These are phyloP conservation scores for Dorcus hopei DNA, from an alignment of 2,888 invertebrate genomes.

Conservation along the genomic window DNA sequence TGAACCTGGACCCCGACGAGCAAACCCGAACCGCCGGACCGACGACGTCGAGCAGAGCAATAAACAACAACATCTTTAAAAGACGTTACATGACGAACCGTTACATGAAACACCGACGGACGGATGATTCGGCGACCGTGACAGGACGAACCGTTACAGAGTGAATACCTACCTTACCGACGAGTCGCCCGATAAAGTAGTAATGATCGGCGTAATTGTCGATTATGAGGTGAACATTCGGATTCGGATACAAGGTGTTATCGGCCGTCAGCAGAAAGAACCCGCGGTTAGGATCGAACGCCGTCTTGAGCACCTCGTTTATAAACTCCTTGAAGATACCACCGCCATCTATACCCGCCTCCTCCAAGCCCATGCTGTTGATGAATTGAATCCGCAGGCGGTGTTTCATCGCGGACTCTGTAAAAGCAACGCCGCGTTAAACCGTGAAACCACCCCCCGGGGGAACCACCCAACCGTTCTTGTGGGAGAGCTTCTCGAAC, in stretches of 20 bases:
- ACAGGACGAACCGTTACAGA: neutral
- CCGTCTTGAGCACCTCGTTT: constrained; percentile 88
- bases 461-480: constrained; percentile 65
- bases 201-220: constrained; percentile 87
- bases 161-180: constrained; percentile 70
- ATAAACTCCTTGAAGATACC: constrained; percentile 95
- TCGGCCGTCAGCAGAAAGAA: constrained; percentile 87
- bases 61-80: no score
- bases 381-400: constrained; percentile 87
- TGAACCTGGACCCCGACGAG: no score
- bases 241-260: constrained; percentile 94
- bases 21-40: no score
- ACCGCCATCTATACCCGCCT: constrained; percentile 97
- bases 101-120: no score
- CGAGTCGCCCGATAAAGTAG: constrained; percentile 88
- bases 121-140: no score
- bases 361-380: constrained; percentile 87
- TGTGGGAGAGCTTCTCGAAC: constrained; percentile 86
- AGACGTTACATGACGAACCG: no score
- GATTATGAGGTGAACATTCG: constrained; percentile 81
- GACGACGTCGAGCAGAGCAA: no score
- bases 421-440: constrained; percentile 22
- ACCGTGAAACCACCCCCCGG: no score
- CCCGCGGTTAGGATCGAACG: constrained; percentile 95
- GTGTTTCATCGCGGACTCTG: constrained; percentile 82